Percentiles rank a stretch among this genome's conserved stretches.
These are phyloP conservation scores for Gallinago media DNA, from an alignment of 2,113 vertebrate species.

Conservation along the genomic window DNA sequence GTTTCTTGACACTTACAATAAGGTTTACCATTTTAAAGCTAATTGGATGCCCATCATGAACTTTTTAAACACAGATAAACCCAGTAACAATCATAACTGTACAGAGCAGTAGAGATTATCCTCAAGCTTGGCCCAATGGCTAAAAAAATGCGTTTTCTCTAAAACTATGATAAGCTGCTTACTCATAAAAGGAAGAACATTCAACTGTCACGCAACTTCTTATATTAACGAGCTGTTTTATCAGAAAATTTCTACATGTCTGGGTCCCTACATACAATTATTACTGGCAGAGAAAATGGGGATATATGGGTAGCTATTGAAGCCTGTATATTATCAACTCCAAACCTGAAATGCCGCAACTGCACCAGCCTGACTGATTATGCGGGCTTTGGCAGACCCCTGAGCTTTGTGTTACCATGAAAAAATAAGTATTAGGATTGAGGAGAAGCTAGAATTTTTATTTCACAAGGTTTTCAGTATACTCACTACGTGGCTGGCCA, in stretches of 20 bases:
- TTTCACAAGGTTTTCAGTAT: not conserved
- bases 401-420: not conserved
- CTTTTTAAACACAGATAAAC: not conserved
- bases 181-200: not conserved
- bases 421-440: not conserved
- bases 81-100: not conserved
- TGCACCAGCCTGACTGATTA: not conserved
- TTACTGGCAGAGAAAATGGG: not conserved
- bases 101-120: not conserved
- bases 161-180: not conserved
- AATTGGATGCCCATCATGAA: not conserved
- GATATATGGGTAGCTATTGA: not conserved
- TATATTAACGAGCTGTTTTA: not conserved
- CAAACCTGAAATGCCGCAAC: not conserved
- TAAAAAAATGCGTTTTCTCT: not conserved
- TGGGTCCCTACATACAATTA: not conserved
- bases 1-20: not conserved
- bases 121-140: not conserved
- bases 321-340: not conserved
- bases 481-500: not conserved
- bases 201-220: not conserved
- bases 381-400: not conserved
- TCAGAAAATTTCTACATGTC: not conserved
- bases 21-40: not conserved
- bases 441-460: not conserved